phyloP scores from a whole-genome alignment of 2,113 vertebrate species.

The Puffinus mauretanicus region DNA sequence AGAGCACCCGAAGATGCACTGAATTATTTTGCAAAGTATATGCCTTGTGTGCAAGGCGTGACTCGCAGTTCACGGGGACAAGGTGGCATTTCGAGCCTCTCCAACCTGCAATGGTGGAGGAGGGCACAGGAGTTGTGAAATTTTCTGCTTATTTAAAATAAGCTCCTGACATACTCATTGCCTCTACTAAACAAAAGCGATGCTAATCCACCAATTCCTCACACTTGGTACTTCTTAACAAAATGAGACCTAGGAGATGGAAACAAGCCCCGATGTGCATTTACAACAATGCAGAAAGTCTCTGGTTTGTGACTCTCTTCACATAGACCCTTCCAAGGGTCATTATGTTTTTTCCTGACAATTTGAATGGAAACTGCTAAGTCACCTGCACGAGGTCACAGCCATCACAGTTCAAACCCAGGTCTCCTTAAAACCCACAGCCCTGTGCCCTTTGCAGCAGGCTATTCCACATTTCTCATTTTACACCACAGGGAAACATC shows the following conservation, averaged over 20 bases:
- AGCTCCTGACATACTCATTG: neutral
- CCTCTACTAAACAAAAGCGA: neutral
- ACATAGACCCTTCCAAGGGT: neutral
- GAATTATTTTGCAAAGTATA: neutral
- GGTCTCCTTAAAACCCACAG: neutral
- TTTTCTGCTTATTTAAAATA: neutral
- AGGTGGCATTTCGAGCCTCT: neutral
- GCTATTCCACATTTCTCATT: neutral
- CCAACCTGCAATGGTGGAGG: rapidly evolving
- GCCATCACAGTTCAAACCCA: rapidly evolving
- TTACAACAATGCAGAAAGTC: neutral
- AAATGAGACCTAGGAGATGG: rapidly evolving
- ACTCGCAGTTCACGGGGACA: neutral
- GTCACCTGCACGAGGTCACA: neutral
- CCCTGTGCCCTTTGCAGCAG: rapidly evolving
- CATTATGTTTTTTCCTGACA: too few relatives aligned
- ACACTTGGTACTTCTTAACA: neutral
- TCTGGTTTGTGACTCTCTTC: neutral
- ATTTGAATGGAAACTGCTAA: neutral
- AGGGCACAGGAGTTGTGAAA: neutral
- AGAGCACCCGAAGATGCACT: neutral
- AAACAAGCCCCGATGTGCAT: rapidly evolving
- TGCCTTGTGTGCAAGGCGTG: neutral
- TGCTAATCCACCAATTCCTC: rapidly evolving
- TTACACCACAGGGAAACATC: neutral